Base-by-base conservation (phyloP, 1,140 invertebrate species). In the Anoplophora glabripennis region DNA sequence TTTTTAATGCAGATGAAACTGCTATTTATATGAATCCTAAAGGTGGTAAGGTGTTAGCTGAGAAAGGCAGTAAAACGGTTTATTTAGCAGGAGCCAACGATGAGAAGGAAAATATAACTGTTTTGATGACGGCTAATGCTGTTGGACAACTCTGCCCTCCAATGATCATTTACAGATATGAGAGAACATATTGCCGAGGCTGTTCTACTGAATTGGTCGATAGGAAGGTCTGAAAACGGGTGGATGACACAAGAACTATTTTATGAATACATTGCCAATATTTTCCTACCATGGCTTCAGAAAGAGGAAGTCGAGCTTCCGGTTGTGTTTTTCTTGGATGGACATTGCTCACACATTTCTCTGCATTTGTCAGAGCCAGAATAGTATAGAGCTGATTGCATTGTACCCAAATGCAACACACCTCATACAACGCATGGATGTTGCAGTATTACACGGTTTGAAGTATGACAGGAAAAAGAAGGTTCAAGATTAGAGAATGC, bases 211-310 rank as follows among this genome's bases (percentile, higher is more conserved):
- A 44, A 64, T 28, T 78, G 73, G 70, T 54, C 34, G 11, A 11
- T 79, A 7, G 76, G 75, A 8, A 68, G 61, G 47, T 67, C 66
- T 28, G 72, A 78, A n/a, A 67, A 46, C 7, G 76, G 77, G 0
- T 79, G 75, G 75, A 78, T 78, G 68, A 70, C 53, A 7, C 49
- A 48, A 14, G 72, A 75, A 61, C 63, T 68, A 4, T 79, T 78
- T 64, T 76, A 67, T 63, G 75, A 77, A 68, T 80, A 74, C 56
- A 61, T 77, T 10, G 59, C 67, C 5, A 78, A 79, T 61, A 36
- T 61, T 17, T 74, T 78, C 45, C 18, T 72, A 47, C 61, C 66
- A 21, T 76, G 68, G 66, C 15, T 77, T 5, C 11, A 53, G 1
- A 45, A 59, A 34, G 40, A 53, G 11, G 10, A 47, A 3, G 33